Conservation (phyloP, 2,888 invertebrate species). For the Thyatira batis region DNA sequence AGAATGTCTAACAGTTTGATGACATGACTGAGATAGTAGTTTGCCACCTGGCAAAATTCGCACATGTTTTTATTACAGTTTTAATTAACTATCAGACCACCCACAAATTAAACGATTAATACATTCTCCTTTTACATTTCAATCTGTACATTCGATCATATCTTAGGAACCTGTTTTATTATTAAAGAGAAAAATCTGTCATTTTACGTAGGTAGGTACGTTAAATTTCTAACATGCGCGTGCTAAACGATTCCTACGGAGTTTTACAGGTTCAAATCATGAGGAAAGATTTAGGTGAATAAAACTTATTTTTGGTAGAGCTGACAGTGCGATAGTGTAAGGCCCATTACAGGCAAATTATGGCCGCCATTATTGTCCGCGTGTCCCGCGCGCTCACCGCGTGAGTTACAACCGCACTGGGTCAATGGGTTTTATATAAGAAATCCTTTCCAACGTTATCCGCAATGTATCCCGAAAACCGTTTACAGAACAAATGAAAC, state of each 20-base stretch:
- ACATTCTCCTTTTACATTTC: no score
- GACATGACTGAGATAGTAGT: not conserved
- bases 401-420: constrained; percentile 71
- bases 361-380: constrained; percentile 76
- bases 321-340: constrained; percentile 80
- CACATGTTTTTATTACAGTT: not conserved
- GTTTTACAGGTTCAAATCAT: constrained; percentile 44
- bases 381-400: constrained; percentile 65
- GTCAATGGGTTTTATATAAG: constrained; percentile 75
- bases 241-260: constrained; percentile 46
- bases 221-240: constrained; percentile 8
- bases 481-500: constrained; percentile 12
- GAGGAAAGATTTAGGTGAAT: constrained; percentile 58
- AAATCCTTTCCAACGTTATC: constrained; percentile 51
- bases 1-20: not conserved
- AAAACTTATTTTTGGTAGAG: constrained; percentile 75
- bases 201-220: not conserved
- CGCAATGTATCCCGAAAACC: constrained; percentile 25
- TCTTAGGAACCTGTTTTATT: no score
- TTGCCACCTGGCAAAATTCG: not conserved
- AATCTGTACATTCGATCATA: no score
- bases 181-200: not conserved
- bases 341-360: constrained; percentile 80
- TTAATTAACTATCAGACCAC: no score
- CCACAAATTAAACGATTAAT: no score